Percentiles rank a stretch among this genome's conserved stretches.
These are phyloP conservation scores for Hexactinellida sp. DNA, from an alignment of 37 sponge, comb jelly and placozoan genomes.

Conservation along the genomic window DNA sequence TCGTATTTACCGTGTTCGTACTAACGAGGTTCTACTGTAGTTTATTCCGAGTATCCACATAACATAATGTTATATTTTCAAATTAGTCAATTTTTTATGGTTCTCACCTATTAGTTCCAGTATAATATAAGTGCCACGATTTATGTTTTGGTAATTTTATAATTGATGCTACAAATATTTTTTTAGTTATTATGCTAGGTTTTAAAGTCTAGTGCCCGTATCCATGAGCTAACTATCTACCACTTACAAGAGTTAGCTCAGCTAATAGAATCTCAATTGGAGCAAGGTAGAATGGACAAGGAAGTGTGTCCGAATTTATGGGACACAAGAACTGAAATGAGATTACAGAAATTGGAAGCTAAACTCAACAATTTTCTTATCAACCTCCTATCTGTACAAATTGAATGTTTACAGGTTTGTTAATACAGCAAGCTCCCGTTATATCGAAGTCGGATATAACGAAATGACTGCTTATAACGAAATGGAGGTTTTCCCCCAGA, in stretches of 20 bases:
- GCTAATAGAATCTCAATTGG: neutral
- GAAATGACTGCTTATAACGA: too few relatives aligned
- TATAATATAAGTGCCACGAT: too few relatives aligned
- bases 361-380: neutral
- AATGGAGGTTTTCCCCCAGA: too few relatives aligned
- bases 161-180: too few relatives aligned
- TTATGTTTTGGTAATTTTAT: too few relatives aligned
- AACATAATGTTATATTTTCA: too few relatives aligned
- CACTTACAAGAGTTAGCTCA: slow-evolving; percentile 13
- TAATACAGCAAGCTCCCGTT: neutral
- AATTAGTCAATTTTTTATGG: too few relatives aligned
- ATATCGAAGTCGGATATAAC: neutral
- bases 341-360: neutral
- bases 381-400: slow-evolving; percentile 2
- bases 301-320: neutral
- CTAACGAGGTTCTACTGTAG: too few relatives aligned
- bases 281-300: neutral
- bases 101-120: too few relatives aligned
- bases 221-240: slow-evolving; percentile 4
- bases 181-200: neutral
- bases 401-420: slow-evolving; percentile 6
- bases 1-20: too few relatives aligned
- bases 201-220: neutral
- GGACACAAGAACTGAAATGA: neutral
- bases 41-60: too few relatives aligned